A percentile compares a stretch with the other conserved stretches of the same genome.
phyloP scores from a whole-genome alignment of 1,140 invertebrate genomes.

The Lepidurus arcticus region DNA sequence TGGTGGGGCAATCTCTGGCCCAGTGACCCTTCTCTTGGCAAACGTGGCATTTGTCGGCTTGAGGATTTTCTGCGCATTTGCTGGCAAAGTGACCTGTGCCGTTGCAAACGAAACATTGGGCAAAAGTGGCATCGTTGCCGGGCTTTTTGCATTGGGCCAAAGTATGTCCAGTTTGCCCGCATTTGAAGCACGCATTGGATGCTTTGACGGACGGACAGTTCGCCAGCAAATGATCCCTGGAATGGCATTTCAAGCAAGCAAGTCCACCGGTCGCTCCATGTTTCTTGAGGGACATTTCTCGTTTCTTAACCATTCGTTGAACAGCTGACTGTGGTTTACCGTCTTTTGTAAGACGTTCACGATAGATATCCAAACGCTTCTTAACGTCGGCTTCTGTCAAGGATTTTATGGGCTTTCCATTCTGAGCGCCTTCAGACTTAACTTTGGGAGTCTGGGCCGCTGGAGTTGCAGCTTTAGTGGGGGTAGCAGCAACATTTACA shows the following conservation, averaged over 20 bases:
- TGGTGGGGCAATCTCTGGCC: background rate
- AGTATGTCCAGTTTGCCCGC: background rate
- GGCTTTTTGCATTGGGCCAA: slow-evolving; percentile 1
- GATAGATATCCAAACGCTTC: background rate
- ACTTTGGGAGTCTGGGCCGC: too few relatives aligned
- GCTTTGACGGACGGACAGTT: background rate
- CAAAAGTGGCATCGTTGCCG: background rate
- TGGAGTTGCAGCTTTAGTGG: background rate
- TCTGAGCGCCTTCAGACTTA: background rate
- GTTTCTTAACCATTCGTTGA: background rate
- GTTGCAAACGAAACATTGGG: background rate
- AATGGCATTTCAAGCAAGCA: background rate
- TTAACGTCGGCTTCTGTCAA: background rate
- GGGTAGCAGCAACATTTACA: background rate
- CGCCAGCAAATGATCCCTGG: background rate
- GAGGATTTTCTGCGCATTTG: background rate
- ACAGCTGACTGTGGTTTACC: background rate
- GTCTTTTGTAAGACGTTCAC: background rate
- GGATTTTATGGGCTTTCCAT: background rate
- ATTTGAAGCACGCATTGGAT: background rate
- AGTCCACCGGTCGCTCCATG: background rate
- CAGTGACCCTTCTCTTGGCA: slow-evolving; percentile 7
- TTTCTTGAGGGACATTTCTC: background rate
- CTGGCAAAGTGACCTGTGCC: background rate
- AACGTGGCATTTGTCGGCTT: background rate